Base-by-base conservation (phyloP, 1,140 invertebrate species). In the Polyergus mexicanus region DNA sequence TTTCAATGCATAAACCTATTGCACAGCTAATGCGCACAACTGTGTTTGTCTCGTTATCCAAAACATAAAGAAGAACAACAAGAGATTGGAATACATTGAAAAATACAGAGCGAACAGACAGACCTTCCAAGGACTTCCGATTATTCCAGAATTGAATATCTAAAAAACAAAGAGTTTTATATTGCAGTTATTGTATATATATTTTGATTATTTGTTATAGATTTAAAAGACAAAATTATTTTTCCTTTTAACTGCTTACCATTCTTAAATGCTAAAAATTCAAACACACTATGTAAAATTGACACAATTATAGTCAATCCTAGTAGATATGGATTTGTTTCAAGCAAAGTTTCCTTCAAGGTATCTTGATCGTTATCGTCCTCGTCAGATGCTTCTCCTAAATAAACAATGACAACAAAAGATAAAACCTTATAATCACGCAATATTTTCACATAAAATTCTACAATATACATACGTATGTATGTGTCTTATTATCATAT, bases 121-220 rank as follows among this genome's bases (percentile, higher is more conserved):
- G 95, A 62, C 99, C 99, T 96, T 99, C 99, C 41, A 99, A 95
- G 6, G 98, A 99, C 94, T 99, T 98, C 54, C 99, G 96, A 92
- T 99, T 99, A 86, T 99, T 99, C 99, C 99, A 99, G 94, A 99
- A 99, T 95, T 99, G 99, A 92, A 99, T 99, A 95, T 99, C 98
- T 98, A 94, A 58, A 95, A 62, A 28, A 44, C 16, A 77, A 72
- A 2, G 78, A 32, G 2, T 54, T 28, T 81, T 65, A 22, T 41
- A 38, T 25, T 38, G n/a, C 51, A 19, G 28, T 8, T 74, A 28
- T 13, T 22, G 10, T 5, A 78, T 0, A 51, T 25, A n/a, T 0
- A 10, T 68, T 58, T 25, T 28, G 68, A 85, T 44, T 54, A 62
- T 41, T 47, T 44, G 2, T 54, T 16, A 54, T 32, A 76, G 13